Conservation (phyloP, 2,113 vertebrate genomes). For the Lethenteron camtschaticum region DNA sequence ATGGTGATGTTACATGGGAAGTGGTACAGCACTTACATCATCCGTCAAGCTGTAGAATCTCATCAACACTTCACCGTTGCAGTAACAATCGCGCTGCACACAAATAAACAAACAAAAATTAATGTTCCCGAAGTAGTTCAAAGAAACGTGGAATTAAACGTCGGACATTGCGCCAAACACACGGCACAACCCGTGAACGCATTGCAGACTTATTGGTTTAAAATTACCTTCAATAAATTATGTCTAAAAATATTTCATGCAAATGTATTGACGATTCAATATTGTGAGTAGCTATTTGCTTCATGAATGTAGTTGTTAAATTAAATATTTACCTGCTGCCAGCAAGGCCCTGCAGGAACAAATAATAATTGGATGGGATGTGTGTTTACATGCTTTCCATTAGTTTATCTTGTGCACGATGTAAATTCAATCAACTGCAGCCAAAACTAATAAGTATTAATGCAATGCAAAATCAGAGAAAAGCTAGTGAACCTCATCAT, state of each 20-base stretch:
- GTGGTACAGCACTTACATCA: conserved; percentile 18
- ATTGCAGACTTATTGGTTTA: no score
- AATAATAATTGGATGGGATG: conserved; percentile 9
- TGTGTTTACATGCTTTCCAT: not conserved
- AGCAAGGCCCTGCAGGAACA: conserved; percentile 28
- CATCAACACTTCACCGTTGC: conserved; percentile 40
- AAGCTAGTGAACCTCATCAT: not conserved
- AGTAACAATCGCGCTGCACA: conserved; percentile 34
- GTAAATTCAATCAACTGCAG: no score
- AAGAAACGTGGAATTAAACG: not conserved
- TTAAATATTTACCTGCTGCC: conserved; percentile 32
- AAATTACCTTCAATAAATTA: no score
- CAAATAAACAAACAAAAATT: not conserved
- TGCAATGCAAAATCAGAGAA: conserved; percentile 1
- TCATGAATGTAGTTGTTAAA: not conserved
- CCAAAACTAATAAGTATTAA: no score
- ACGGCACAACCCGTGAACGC: no score
- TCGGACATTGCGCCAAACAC: no score
- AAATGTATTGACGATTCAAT: no score
- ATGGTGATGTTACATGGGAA: no score
- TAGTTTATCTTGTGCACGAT: no score
- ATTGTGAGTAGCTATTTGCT: no score
- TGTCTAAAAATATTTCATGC: no score
- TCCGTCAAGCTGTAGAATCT: conserved; percentile 44
- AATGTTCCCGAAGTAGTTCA: not conserved